Percentiles rank a stretch among this genome's conserved stretches.
Evolutionary conservation across 2,113 vertebrate species (phyloP).

Genomic region (Morone chrysops): DNA sequence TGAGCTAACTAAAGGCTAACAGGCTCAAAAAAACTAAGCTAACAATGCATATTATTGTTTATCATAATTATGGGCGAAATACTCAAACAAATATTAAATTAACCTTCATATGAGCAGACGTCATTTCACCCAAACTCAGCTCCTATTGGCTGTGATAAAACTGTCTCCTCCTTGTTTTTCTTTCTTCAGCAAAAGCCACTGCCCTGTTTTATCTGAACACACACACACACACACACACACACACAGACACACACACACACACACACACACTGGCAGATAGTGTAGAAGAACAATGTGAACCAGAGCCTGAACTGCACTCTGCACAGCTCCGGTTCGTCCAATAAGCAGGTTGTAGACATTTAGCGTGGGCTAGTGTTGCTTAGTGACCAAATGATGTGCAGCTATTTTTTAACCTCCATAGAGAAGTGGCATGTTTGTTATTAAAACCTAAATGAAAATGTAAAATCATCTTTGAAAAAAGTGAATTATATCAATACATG

Average conservation of each 20-base stretch:
- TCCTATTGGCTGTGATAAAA: constrained; percentile 17
- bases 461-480: background rate
- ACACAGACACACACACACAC: background rate
- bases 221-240: constrained; percentile 21
- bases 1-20: no score
- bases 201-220: constrained; percentile 27
- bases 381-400: constrained; percentile 71
- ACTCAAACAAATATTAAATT: background rate
- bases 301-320: background rate
- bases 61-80: background rate
- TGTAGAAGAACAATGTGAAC: background rate
- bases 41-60: no score
- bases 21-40: no score
- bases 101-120: no score
- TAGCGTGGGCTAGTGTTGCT: constrained; percentile 44
- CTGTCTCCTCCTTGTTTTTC: constrained; percentile 1
- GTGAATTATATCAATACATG: background rate
- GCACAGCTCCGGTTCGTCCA: constrained; percentile 13
- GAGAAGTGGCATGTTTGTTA: constrained; percentile 60
- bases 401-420: constrained; percentile 62
- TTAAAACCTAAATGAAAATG: constrained; percentile 14
- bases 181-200: constrained; percentile 55
- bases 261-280: constrained; percentile 4
- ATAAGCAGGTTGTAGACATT: constrained; percentile 16
- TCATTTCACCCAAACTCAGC: background rate